Percentiles rank a stretch among this genome's conserved stretches.
phyloP scores from a whole-genome alignment of 1,140 invertebrate genomes.

The Zaprionus taronus region DNA sequence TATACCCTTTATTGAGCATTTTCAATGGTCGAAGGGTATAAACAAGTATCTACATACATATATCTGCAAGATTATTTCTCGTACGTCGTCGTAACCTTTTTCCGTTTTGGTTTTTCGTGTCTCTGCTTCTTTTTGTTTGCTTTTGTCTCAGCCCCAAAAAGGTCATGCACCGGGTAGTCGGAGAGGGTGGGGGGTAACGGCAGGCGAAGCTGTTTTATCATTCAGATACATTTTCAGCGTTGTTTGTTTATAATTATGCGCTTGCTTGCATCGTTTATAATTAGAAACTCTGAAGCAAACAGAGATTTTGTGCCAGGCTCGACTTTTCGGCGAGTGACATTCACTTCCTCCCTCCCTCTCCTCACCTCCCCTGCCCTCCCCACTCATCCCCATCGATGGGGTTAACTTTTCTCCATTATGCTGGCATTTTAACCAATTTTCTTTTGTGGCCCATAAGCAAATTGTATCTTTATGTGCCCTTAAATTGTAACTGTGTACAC shows the following conservation, averaged over 20 bases:
- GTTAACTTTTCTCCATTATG: neutral
- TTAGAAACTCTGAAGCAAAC: constrained; percentile 61
- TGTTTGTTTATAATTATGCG: constrained; percentile 79
- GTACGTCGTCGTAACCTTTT: constrained; percentile 11
- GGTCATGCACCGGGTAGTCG: constrained; percentile 58
- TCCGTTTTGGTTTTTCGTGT: constrained; percentile 13
- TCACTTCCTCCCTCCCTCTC: neutral
- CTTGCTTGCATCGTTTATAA: constrained; percentile 63
- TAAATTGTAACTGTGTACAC: constrained; percentile 47
- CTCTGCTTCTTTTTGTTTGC: constrained; percentile 37
- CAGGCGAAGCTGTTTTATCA: constrained; percentile 19
- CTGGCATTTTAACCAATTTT: constrained; percentile 16
- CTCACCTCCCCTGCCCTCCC: no score
- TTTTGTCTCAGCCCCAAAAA: constrained; percentile 37
- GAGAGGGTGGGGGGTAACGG: neutral
- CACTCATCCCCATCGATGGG: neutral
- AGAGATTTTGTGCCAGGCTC: constrained; percentile 55
- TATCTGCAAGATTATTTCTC: constrained; percentile 19
- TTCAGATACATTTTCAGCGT: constrained; percentile 43
- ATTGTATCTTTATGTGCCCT: constrained; percentile 52
- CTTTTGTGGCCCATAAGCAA: constrained; percentile 38
- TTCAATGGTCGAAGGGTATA: neutral
- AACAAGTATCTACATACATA: constrained; percentile 11
- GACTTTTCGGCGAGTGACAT: constrained; percentile 29
- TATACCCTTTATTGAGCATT: no score